These are phyloP conservation scores for Colossoma macropomum DNA, from an alignment of 2,113 vertebrate species.

Conservation along the genomic window DNA sequence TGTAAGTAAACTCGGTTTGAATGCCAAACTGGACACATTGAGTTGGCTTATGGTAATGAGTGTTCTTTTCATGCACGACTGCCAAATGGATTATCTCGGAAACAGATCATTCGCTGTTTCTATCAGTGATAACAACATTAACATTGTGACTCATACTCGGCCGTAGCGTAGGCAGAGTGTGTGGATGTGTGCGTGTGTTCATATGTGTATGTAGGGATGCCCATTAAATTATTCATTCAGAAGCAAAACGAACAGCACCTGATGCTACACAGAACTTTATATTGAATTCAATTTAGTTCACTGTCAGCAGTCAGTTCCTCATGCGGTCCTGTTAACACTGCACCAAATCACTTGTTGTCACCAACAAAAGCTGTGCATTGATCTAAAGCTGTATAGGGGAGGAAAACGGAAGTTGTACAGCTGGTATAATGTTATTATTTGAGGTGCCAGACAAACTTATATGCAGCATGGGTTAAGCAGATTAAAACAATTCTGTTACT, in stretches of 20 bases:
- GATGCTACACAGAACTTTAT: conserved; percentile 7
- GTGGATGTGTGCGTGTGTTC: background rate
- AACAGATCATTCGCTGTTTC: conserved; percentile 29
- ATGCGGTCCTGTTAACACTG: background rate
- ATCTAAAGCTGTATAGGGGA: background rate
- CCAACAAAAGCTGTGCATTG: background rate
- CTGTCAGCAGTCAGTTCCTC: background rate
- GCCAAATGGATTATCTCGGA: background rate
- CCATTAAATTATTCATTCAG: conserved; percentile 43
- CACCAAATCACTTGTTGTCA: background rate
- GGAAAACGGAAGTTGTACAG: background rate
- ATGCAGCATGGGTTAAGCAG: background rate
- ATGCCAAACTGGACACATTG: background rate
- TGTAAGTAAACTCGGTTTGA: background rate
- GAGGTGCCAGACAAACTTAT: background rate
- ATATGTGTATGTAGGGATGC: conserved; percentile 4
- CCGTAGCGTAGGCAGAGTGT: conserved; percentile 14
- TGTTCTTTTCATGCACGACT: conserved; percentile 12
- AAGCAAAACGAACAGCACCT: conserved; percentile 6
- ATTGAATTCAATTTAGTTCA: conserved; percentile 5
- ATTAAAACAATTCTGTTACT: too few species aligned
- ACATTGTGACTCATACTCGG: conserved; percentile 32
- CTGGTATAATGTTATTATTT: background rate
- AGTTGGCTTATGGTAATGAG: background rate
- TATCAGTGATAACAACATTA: conserved; percentile 33